Conservation (phyloP, 30 jellyfish, hydroid and myxozoan species). For the Hydractinia echinata region DNA sequence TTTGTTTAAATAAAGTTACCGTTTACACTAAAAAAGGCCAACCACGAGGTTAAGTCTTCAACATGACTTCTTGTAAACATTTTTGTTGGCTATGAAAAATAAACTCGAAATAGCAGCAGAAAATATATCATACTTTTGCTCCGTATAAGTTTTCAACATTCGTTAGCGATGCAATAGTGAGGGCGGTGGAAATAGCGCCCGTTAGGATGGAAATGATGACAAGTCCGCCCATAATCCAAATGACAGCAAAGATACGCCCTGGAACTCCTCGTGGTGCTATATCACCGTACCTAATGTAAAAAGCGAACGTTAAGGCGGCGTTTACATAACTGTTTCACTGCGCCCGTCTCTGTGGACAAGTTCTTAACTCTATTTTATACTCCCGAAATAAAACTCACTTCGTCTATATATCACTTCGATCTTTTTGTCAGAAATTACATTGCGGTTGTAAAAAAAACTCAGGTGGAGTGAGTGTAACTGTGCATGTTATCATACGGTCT, state of each 20-base stretch:
- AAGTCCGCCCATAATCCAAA: constrained; percentile 27
- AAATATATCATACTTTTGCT: background rate
- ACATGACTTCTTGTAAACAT: background rate
- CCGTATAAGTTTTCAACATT: background rate
- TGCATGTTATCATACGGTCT: too few relatives aligned
- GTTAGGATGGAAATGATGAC: constrained; percentile 10
- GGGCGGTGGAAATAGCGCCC: constrained; percentile 25
- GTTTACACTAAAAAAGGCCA: background rate
- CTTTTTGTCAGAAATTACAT: too few relatives aligned
- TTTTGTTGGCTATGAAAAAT: background rate
- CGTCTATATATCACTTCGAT: too few relatives aligned
- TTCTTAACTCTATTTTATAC: too few relatives aligned
- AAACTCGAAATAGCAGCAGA: background rate
- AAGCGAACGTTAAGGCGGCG: background rate
- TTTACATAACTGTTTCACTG: too few relatives aligned
- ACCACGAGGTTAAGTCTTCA: too few relatives aligned
- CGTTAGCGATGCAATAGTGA: background rate
- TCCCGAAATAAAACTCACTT: too few relatives aligned
- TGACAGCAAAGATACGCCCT: constrained; percentile 18
- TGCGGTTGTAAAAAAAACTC: too few relatives aligned
- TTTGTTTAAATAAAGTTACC: too few relatives aligned
- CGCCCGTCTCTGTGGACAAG: too few relatives aligned
- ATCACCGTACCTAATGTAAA: constrained; percentile 19
- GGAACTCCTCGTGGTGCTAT: constrained; percentile 35
- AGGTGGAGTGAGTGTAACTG: too few relatives aligned